These are phyloP conservation scores for Eudemis profundana DNA, from an alignment of 2,888 invertebrate species.

Conservation along the genomic window DNA sequence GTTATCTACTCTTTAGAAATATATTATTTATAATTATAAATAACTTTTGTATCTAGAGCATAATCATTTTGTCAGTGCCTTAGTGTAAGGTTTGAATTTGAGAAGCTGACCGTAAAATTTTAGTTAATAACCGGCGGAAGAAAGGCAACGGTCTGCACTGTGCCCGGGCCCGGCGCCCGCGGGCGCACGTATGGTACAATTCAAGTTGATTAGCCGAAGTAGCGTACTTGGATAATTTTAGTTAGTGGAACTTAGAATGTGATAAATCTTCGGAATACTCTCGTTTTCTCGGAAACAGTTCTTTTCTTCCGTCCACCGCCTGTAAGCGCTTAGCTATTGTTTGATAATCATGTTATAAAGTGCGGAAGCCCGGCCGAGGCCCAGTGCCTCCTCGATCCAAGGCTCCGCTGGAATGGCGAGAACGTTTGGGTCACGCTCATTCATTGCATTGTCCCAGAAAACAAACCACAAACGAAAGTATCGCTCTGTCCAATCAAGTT, in stretches of 20 bases:
- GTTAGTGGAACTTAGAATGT: conserved; percentile 42
- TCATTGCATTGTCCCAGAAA: conserved; percentile 15
- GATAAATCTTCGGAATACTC: conserved; percentile 41
- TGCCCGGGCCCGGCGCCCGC: conserved; percentile 7
- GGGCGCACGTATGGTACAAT: conserved; percentile 9
- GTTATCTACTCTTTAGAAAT: conserved; percentile 79
- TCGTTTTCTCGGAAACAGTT: conserved; percentile 33
- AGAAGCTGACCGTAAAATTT: conserved; percentile 68
- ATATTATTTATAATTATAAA: conserved; percentile 73
- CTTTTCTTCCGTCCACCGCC: conserved; percentile 44
- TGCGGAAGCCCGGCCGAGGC: background rate
- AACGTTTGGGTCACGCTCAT: background rate
- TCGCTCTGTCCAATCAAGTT: background rate
- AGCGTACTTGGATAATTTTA: conserved; percentile 37
- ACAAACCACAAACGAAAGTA: background rate
- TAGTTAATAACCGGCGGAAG: conserved; percentile 56
- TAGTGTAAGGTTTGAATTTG: conserved; percentile 75
- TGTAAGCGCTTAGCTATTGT: conserved; percentile 28
- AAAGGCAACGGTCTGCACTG: conserved; percentile 29
- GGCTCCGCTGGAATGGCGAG: background rate
- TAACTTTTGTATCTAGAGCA: conserved; percentile 71
- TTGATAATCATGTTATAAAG: conserved; percentile 25
- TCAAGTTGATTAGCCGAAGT: conserved; percentile 22
- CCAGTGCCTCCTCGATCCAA: background rate
- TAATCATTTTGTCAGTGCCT: conserved; percentile 82